Percentiles rank a stretch among this genome's conserved stretches.
Conservation (phyloP, 2,797 vertebrate genomes). For the Pantherophis alleghaniensis region DNA sequence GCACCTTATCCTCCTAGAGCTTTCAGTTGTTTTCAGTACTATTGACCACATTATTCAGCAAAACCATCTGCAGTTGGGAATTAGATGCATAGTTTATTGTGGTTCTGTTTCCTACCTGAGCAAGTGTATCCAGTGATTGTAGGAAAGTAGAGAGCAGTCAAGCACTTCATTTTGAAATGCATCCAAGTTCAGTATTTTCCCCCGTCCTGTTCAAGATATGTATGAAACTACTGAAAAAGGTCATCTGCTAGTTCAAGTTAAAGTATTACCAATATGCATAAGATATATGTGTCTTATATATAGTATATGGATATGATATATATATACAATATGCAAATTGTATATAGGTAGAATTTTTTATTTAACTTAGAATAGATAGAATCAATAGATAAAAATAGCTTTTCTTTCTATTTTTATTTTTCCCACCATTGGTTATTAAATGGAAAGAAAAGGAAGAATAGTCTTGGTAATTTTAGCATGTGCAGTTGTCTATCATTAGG, state of each 20-base stretch:
- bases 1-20: not conserved
- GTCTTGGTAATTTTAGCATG: constrained; percentile 46
- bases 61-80: not conserved
- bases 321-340: too few species aligned
- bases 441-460: constrained; percentile 56
- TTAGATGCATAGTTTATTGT: not conserved
- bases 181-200: not conserved
- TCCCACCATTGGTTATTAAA: constrained; percentile 50
- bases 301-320: too few species aligned
- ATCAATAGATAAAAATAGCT: constrained; percentile 35
- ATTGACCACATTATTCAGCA: not conserved
- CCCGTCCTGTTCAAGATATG: not conserved
- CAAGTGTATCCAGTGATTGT: not conserved
- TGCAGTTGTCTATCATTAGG: not conserved
- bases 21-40: not conserved
- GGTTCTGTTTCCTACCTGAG: not conserved
- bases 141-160: not conserved
- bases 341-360: constrained; percentile 35
- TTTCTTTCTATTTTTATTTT: constrained; percentile 21
- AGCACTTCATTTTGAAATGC: not conserved
- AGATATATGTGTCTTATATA: not conserved
- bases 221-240: not conserved
- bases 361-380: constrained; percentile 53
- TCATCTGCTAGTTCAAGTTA: not conserved
- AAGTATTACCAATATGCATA: not conserved